Base-by-base conservation (phyloP, 2,888 invertebrate genomes). In the Cetonia aurata region DNA sequence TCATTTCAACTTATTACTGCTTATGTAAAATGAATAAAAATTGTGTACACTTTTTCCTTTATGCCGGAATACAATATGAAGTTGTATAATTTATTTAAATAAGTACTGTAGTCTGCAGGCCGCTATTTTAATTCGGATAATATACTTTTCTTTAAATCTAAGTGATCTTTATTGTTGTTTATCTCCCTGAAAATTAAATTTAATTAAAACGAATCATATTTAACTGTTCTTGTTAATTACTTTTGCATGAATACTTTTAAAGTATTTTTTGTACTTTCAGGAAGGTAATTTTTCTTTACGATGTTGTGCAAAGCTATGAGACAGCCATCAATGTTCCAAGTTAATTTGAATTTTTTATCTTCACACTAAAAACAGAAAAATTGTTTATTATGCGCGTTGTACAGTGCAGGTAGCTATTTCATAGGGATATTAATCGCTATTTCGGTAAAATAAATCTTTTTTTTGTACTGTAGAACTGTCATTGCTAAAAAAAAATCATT, bases 241-340 rank as follows among this genome's bases (percentile, higher is more conserved):
- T 82, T 85, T 72, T 84, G 82, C 74, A 89, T 81, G 76, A 90
- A 89, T 9, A 87, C 76, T 77, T 85, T 86, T 3, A 90, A 76
- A 0, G 87, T 85, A 71, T 86, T 84, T 76, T 83, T 86, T 8
- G 87, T 87, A 67, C 83, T 79, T 52, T 82, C 79, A 10, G 88
- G 86, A 75, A 90, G 86, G 78, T 87, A 89, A 67, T 86, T 83
- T 78, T 86, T 86, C 73, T 83, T 83, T 9, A 86, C 81, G n/a
- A 87, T 81, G 73, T 85, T 85, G 78, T 88, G 86, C 2, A 93
- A 80, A 0, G 88, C 86, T 8, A 85, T 79, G 75, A 89, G 87
- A 74, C 92, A 91, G 1, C 89, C 88, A 0, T 89, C 87, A 3
- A 91, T 82, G 67, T 90, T 87, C 89, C 90, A 91, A 0, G 89